Evolutionary conservation across 2,113 vertebrate species (phyloP).

Genomic region (Ptilonorhynchus violaceus): DNA sequence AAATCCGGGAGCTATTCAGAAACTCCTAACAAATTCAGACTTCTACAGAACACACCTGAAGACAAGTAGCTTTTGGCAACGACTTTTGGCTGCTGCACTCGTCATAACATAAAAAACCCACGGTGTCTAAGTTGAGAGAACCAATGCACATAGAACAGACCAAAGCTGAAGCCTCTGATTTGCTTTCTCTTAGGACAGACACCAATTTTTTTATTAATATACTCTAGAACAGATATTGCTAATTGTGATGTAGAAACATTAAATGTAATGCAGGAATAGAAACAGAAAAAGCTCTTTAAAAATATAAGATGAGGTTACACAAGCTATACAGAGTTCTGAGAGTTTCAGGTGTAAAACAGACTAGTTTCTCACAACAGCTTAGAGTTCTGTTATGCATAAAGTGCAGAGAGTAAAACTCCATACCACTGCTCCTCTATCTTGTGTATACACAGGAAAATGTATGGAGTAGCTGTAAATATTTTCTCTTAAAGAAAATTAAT

Average conservation of each 20-base stretch:
- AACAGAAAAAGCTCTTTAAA: background rate
- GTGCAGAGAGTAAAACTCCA: background rate
- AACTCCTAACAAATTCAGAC: background rate
- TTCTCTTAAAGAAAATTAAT: background rate
- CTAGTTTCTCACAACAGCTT: background rate
- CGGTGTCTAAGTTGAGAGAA: background rate
- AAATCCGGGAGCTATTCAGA: background rate
- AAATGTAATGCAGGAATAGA: background rate
- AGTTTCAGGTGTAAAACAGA: background rate
- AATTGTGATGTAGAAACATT: background rate
- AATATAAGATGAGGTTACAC: background rate
- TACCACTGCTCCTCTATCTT: background rate
- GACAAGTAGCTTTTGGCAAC: background rate
- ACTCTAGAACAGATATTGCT: background rate
- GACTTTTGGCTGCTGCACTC: background rate
- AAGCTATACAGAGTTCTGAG: background rate
- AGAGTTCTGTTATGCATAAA: background rate
- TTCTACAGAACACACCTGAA: background rate
- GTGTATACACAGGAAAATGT: background rate
- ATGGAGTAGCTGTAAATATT: background rate
- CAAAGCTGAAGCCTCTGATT: background rate
- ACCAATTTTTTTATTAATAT: background rate
- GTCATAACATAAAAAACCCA: background rate
- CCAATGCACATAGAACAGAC: background rate
- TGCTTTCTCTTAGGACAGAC: background rate